phyloP scores from a whole-genome alignment of 2,888 invertebrate species.

The Sarcophaga subvicina region DNA sequence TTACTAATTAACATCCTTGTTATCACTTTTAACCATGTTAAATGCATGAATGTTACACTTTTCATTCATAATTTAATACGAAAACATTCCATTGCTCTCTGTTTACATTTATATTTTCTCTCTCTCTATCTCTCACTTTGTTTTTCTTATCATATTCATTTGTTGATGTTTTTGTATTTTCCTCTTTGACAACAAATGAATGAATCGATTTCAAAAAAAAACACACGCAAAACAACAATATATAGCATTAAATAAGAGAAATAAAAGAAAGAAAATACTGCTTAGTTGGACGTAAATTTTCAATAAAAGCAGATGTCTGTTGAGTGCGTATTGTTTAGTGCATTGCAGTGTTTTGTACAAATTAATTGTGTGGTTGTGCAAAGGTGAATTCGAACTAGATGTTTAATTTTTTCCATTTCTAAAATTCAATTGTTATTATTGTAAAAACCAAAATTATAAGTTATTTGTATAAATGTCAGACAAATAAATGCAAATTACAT shows the following conservation, averaged over 20 bases:
- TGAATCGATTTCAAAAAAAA: slow-evolving; percentile 44
- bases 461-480: slow-evolving; percentile 9
- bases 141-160: neutral
- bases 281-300: slow-evolving; percentile 57
- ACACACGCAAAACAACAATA: slow-evolving; percentile 5
- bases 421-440: slow-evolving; percentile 19
- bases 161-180: neutral
- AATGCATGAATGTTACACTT: neutral
- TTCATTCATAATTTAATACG: neutral
- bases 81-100: neutral
- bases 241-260: neutral
- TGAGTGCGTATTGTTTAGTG: slow-evolving; percentile 33
- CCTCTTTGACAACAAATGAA: neutral
- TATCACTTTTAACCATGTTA: too few relatives aligned
- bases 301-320: slow-evolving; percentile 24
- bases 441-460: slow-evolving; percentile 18
- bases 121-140: neutral
- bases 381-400: slow-evolving; percentile 16
- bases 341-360: slow-evolving; percentile 12
- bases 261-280: slow-evolving; percentile 27
- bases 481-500: slow-evolving; percentile 53
- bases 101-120: neutral
- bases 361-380: slow-evolving; percentile 6
- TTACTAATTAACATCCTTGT: too few relatives aligned
- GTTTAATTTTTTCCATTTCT: neutral